Evolutionary conservation across 2,113 vertebrate genomes (phyloP), one percentile per base, ranked within the genome.

Genomic region (Promerops cafer): DNA sequence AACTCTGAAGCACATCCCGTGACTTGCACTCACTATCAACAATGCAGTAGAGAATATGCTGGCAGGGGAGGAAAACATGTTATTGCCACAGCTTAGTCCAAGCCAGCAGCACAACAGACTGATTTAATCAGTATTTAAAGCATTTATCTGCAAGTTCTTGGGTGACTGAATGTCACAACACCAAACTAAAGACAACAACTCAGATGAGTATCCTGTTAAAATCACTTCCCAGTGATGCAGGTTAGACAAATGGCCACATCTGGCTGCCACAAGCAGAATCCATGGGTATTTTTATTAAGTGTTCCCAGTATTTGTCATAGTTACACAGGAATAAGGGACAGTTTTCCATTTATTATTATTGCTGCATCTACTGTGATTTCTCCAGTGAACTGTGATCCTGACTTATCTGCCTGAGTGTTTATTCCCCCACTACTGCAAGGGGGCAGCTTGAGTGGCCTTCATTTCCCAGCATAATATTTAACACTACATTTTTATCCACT

Each of bases 21-120:
- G 99, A 99, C 50, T 99, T 99, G 97, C 99, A 99, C 91, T 99
- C 99, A 7, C 99, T 99, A 90, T 99, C 99, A 69, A 99, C 99
- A 92, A 99, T 99, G 98, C 99, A 99, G 98, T 99, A 99, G n/a
- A 99, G 98, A 96, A 99, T 99, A 98, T 99, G 99, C 99, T 98
- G 97, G 30, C 66, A 87, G 2, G 28, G 49, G 61, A 93, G 77
- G 64, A 71, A 44, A 54, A 93, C 70, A 83, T 1, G 47, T 94
- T 77, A 96, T 13, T 64, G 60, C 12, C 87, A 72, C 66, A 77
- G 89, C 12, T 71, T 12, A 45, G 37, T 12, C 12, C 35, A 66
- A 69, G 49, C 28, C 44, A 79, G 54, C 22, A 47, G 47, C 22
- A 66, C 69, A 53, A 63, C 63, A 50, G 2, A 70, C 13, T 31